Evolutionary conservation across 2,797 vertebrate genomes (phyloP).

Genomic region (Myiotriccus ornatus): DNA sequence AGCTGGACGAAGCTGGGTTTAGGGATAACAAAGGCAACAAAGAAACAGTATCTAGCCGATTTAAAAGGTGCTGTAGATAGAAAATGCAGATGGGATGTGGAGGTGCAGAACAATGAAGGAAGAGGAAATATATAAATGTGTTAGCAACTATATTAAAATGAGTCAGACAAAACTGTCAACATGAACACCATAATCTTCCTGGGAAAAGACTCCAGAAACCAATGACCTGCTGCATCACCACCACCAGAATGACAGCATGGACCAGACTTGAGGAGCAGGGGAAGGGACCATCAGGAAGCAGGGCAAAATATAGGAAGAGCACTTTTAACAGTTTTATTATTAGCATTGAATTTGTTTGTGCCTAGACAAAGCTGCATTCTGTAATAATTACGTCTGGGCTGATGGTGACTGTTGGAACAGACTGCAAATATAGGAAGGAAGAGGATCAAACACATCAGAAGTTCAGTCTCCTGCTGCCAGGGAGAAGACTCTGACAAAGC

Average conservation of each 20-base stretch:
- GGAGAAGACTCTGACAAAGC: not conserved
- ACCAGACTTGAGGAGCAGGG: accelerated
- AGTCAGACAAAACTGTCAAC: not conserved
- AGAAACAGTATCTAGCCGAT: not conserved
- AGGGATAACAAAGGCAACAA: not conserved
- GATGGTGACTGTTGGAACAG: not conserved
- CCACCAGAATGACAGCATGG: not conserved
- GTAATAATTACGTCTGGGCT: not conserved
- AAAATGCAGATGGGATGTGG: not conserved
- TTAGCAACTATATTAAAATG: not conserved
- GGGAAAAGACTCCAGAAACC: not conserved
- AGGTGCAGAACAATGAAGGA: not conserved
- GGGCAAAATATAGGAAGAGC: not conserved
- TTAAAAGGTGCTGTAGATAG: not conserved
- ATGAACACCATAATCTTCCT: not conserved
- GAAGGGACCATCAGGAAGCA: not conserved
- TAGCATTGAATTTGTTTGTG: not conserved
- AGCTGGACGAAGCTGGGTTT: not conserved
- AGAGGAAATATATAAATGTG: not conserved
- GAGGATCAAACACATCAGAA: not conserved
- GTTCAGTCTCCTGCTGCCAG: not conserved
- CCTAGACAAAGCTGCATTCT: not conserved
- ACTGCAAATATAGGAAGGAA: not conserved
- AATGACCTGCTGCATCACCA: not conserved
- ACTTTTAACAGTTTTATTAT: not conserved